A percentile compares a stretch with the other conserved stretches of the same genome.
These are phyloP conservation scores for Takifugu bimaculatus DNA, from an alignment of 2,113 vertebrate genomes.

Conservation along the genomic window DNA sequence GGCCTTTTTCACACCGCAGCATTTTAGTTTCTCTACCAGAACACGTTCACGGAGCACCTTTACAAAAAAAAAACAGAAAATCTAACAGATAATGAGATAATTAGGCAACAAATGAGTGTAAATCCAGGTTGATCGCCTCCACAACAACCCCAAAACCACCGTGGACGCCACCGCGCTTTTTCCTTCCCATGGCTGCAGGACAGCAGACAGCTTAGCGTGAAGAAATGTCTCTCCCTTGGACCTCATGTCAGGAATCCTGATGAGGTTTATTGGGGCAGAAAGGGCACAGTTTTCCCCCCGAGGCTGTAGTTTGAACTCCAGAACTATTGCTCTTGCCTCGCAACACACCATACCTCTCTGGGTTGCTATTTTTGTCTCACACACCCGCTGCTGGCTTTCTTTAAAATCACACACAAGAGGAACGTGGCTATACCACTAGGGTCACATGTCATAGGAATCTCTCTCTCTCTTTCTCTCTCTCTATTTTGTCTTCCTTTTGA, in stretches of 20 bases:
- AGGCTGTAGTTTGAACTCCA: conserved; percentile 60
- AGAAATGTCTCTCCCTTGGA: conserved; percentile 69
- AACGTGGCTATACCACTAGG: conserved; percentile 4
- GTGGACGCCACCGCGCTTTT: conserved; percentile 25
- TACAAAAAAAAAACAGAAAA: no score
- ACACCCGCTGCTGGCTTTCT: conserved; percentile 13
- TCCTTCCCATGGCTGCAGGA: conserved; percentile 44
- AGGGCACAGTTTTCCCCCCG: conserved; percentile 67
- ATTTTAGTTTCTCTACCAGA: no score
- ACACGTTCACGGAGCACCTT: no score
- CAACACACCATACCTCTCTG: conserved; percentile 21
- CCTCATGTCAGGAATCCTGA: conserved; percentile 68
- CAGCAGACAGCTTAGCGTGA: conserved; percentile 68
- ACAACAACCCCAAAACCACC: no score
- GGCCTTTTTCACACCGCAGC: no score
- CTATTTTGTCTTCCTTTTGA: conserved; percentile 9
- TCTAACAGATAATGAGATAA: no score
- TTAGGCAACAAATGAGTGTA: no score
- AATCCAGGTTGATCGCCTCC: no score
- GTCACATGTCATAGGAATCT: not conserved
- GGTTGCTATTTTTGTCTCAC: conserved; percentile 9
- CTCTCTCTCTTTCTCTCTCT: no score
- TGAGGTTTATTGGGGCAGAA: conserved; percentile 80
- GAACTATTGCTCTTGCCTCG: conserved; percentile 58
- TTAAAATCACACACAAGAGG: conserved; percentile 17